These are phyloP conservation scores for Amaurobius ferox DNA, from an alignment of 2,888 invertebrate genomes.

Conservation along the genomic window DNA sequence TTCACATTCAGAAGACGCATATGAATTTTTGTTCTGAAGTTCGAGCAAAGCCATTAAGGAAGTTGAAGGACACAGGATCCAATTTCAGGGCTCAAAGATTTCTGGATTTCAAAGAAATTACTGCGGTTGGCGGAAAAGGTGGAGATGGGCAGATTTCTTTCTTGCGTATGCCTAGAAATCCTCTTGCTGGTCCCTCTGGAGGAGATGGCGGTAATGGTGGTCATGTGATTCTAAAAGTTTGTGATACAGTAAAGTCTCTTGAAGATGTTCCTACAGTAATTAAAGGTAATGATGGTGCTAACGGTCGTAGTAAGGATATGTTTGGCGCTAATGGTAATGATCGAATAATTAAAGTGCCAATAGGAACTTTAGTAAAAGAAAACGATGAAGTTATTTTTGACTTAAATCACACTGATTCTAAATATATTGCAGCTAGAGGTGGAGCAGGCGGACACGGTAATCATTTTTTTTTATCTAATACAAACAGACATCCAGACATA, in stretches of 20 bases:
- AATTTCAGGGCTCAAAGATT: slow-evolving; percentile 80
- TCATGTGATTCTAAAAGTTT: slow-evolving; percentile 87
- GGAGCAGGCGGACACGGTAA: slow-evolving; percentile 98
- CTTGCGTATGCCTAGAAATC: slow-evolving; percentile 87
- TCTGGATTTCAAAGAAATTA: slow-evolving; percentile 84
- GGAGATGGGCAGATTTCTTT: slow-evolving; percentile 96
- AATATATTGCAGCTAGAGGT: slow-evolving; percentile 95
- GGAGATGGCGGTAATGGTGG: slow-evolving; percentile 98
- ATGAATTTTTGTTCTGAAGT: slow-evolving; percentile 2
- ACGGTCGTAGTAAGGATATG: slow-evolving; percentile 86
- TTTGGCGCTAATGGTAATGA: slow-evolving; percentile 89
- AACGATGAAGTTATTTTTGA: slow-evolving; percentile 83
- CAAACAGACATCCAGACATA: slow-evolving; percentile 87
- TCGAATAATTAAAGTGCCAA: slow-evolving; percentile 84
- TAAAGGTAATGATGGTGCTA: slow-evolving; percentile 84
- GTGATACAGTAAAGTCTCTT: slow-evolving; percentile 83
- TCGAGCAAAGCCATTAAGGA: slow-evolving; percentile 34
- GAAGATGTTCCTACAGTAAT: slow-evolving; percentile 82
- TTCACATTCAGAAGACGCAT: too few species aligned
- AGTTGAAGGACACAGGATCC: background rate
- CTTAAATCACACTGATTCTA: slow-evolving; percentile 82
- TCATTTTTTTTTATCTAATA: slow-evolving; percentile 89
- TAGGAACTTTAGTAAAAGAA: slow-evolving; percentile 84
- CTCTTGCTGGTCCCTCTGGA: slow-evolving; percentile 94
- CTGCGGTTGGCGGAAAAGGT: slow-evolving; percentile 89